Evolutionary conservation across 2,113 vertebrate species (phyloP).

Genomic region (Megaptera novaeangliae): DNA sequence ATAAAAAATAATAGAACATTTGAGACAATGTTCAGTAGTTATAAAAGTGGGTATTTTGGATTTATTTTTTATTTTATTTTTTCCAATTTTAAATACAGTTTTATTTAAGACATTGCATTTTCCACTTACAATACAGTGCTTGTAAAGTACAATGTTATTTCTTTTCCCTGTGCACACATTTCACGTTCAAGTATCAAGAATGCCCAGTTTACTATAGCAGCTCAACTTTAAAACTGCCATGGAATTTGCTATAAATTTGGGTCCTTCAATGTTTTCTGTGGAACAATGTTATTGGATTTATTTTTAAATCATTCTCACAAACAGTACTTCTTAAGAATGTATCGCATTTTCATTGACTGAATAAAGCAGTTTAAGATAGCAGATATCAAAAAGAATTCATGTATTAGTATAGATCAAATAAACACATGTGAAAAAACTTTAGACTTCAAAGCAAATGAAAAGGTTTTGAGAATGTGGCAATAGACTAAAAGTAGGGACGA

Average conservation of each 20-base stretch:
- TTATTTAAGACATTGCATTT: no score
- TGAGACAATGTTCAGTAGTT: background rate
- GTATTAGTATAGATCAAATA: conserved; percentile 28
- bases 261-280: no score
- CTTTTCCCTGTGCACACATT: no score
- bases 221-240: no score
- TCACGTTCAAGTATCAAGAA: no score
- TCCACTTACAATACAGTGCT: no score
- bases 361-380: background rate
- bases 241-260: no score
- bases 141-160: no score
- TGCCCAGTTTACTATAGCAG: no score
- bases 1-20: background rate
- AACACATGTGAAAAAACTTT: background rate
- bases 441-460: conserved; percentile 17
- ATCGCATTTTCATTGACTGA: background rate
- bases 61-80: background rate
- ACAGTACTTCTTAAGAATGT: background rate
- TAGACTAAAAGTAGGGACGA: background rate
- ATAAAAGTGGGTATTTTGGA: background rate
- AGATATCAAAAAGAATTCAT: conserved; percentile 45
- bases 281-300: background rate
- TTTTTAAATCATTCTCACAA: background rate
- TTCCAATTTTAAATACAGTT: no score
- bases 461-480: background rate